Base-by-base conservation (phyloP, 1,140 invertebrate genomes). In the Drosophila bifasciata region DNA sequence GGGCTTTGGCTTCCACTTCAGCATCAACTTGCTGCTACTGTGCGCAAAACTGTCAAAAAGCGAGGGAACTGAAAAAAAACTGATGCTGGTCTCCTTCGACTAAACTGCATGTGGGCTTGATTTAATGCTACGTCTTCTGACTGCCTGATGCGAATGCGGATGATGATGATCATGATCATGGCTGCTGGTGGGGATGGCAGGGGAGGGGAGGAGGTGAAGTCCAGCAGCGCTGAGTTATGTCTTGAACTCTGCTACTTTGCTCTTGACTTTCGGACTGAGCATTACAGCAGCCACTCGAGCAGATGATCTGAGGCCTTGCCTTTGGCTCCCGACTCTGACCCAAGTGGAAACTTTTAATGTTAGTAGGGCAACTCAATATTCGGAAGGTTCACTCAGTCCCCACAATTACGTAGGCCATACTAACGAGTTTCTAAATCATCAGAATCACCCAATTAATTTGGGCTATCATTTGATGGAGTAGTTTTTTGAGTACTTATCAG, bases 31-130 rank as follows among this genome's bases (percentile, higher is more conserved):
- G 45, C 64, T 73, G 74, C 81, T 86, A 88, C 83, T 86, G 83
- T 86, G 53, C 61, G 67, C 62, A 58, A 64, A 85, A 79, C 80
- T 85, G 80, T 85, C 80, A 50, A 76, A 72, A 72, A 49, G 41
- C 43, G 44, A 72, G 68, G 49, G 28, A 51, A 61, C 68, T n/a
- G 32, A 9, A 55, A 60, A 71, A 63, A 60, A 71, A 63, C 70
- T 57, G 58, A 80, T 84, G 79, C 76, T 76, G 79, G 68, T 71
- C 57, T 36, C 25, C 57, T 36, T 19, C 44, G 46, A 60, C 49
- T 43, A 43, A 63, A 59, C 53, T 66, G 45, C 60, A 85, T 86
- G 81, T 86, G 83, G 81, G 81, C 81, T 88, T 86, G 81, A 86
- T 86, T 86, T 86, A 86, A 78, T 81, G 69, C 72, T 45, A 79